Percentiles rank a stretch among this genome's conserved stretches.
These are phyloP conservation scores for Loripinus fragilis DNA, from an alignment of 2,888 invertebrate species.

Conservation along the genomic window DNA sequence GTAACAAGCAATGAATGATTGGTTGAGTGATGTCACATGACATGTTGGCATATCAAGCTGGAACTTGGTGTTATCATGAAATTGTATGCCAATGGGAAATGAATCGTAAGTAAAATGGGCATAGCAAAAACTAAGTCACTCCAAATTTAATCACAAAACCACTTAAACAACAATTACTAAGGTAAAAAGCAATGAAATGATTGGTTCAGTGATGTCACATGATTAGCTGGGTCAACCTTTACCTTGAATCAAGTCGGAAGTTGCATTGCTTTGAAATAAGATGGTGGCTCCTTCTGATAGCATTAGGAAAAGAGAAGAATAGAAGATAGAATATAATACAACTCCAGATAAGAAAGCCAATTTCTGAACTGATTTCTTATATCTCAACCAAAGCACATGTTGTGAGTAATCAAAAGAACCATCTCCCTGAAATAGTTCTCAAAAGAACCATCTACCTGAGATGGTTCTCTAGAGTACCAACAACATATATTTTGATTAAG, in stretches of 20 bases:
- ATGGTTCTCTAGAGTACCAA: too few relatives aligned
- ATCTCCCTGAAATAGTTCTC: too few relatives aligned
- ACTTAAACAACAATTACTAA: conserved; percentile 1
- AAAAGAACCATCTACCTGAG: too few relatives aligned
- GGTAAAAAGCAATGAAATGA: conserved; percentile 17
- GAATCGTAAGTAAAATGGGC: not conserved
- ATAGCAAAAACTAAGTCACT: not conserved
- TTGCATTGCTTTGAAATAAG: conserved; percentile 68
- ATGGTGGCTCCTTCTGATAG: conserved; percentile 57
- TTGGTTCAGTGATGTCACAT: conserved; percentile 16
- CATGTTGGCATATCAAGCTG: too few relatives aligned
- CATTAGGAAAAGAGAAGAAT: conserved; percentile 30
- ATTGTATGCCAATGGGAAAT: not conserved
- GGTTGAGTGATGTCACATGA: too few relatives aligned
- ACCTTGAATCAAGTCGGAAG: conserved; percentile 63
- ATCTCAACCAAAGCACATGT: too few relatives aligned
- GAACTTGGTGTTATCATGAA: too few relatives aligned
- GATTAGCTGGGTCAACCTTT: conserved; percentile 49
- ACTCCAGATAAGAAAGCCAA: too few relatives aligned
- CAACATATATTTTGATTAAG: too few relatives aligned
- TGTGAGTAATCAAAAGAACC: too few relatives aligned
- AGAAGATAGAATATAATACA: conserved; percentile 18
- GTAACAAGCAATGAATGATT: conserved; percentile 17
- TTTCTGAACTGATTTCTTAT: too few relatives aligned
- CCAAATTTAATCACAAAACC: conserved; percentile 12